Base-by-base conservation (phyloP, 2,888 invertebrate genomes). In the Norana najaformis region DNA sequence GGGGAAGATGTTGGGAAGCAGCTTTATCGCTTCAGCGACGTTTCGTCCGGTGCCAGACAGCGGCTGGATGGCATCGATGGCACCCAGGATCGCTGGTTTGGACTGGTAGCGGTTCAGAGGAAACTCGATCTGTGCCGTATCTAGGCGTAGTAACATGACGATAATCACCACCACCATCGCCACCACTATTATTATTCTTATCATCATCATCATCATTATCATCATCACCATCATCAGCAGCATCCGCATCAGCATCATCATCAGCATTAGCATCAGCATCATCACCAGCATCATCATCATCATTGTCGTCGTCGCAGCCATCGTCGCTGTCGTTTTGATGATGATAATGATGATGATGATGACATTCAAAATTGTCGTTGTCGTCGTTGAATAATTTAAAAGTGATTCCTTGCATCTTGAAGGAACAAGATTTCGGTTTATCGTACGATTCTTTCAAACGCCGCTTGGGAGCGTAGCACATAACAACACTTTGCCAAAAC, bases 31-130 rank as follows among this genome's bases (percentile, higher is more conserved):
- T 6, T 36, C 36, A 23, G 36, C 85, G 37, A 85, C 85, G 36
- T 18, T 36, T 6, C 85, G 35, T 36, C 85, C 85, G 36, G 36
- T 85, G 85, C 85, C 85, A 37, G 85, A 85, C 85, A 85, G 37
- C 8, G 85, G 85, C 37, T 35, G 85, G 35, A 85, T 85, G 85
- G 35, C 37, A 8, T 85, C 85, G 36, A 85, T 85, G 85, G 85
- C 85, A 23, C 20, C 16, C 1, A 85, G 37, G 36, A 85, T 37
- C 0, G 35, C 85, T 35, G 85, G 35, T 23, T 85, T 85, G 0
- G 36, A 23, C 85, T 35, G 36, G 37, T 85, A 85, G 8, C 11
- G 34, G 85, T 35, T 30, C 1, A 85, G 37, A 37, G 85, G 0
- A 23, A 85, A 85, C 16, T 85, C 85, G 11, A 36, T 36, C 36